phyloP scores from a whole-genome alignment of 1,140 invertebrate species.

The Drosophila melanica region DNA sequence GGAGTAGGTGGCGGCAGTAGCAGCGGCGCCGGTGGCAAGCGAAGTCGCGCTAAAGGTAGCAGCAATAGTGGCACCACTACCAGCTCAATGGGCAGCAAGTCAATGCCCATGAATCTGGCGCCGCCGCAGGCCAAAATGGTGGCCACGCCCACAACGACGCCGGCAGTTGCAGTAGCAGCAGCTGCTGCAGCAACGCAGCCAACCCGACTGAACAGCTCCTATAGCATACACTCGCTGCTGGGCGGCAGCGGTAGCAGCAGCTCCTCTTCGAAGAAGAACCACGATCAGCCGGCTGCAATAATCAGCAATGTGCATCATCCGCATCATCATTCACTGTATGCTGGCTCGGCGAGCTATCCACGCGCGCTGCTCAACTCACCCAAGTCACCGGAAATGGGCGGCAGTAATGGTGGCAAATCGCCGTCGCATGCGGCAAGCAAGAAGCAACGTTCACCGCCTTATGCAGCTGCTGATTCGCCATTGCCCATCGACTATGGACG shows the following conservation, averaged over 20 bases:
- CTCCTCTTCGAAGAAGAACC: conserved; percentile 51
- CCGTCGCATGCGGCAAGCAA: conserved; percentile 69
- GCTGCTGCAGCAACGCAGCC: conserved; percentile 58
- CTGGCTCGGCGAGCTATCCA: conserved; percentile 55
- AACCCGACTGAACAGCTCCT: conserved; percentile 86
- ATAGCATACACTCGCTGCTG: conserved; percentile 91
- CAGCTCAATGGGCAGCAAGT: conserved; percentile 37
- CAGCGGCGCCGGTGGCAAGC: conserved; percentile 81
- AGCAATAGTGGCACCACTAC: conserved; percentile 15
- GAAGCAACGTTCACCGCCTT: conserved; percentile 76
- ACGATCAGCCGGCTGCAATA: conserved; percentile 66
- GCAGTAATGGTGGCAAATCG: conserved; percentile 72
- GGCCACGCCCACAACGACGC: conserved; percentile 39
- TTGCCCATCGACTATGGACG: conserved; percentile 65
- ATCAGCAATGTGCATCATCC: conserved; percentile 68
- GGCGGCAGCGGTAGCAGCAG: conserved; percentile 84
- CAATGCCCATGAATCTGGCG: conserved; percentile 60
- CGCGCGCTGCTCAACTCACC: conserved; percentile 63
- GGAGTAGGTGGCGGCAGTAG: conserved; percentile 62
- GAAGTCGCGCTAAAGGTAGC: conserved; percentile 84
- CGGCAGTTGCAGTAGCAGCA: conserved; percentile 10
- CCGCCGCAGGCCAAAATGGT: conserved; percentile 55
- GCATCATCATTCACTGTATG: conserved; percentile 46
- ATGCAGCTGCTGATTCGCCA: conserved; percentile 65
- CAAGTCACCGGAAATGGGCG: conserved; percentile 71